Base-by-base conservation (phyloP, 2,113 vertebrate genomes). In the Piprites chloris region DNA sequence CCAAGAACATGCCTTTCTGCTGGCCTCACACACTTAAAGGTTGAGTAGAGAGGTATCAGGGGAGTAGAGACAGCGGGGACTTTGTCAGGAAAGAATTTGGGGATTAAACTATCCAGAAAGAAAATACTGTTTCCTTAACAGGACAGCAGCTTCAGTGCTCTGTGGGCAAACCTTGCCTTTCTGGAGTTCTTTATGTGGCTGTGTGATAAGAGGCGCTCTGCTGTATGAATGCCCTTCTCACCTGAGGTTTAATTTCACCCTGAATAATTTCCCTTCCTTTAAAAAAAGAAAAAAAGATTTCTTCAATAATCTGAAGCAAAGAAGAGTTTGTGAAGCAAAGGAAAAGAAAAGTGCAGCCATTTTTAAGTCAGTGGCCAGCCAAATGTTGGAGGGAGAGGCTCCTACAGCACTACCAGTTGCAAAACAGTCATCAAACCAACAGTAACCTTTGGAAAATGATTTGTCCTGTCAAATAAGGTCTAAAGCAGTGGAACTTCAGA, bases 401-500 rank as follows among this genome's bases (percentile, higher is more conserved):
- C 8, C 69, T 65, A 75, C 37, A 26, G 37, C 5, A 5, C n/a
- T 73, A 68, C 41, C 0, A 0, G 17, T 21, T 92, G 68, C 85
- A 79, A 89, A 86, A 10, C 3, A 6, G 18, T 84, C 84, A 86
- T 37, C 83, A 93, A 63, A 84, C 42, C 39, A 88, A 20, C 28
- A 74, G 68, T 39, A 96, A 95, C 76, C 89, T 93, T 87, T 95
- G 94, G 93, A 92, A 93, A 95, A 78, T 53, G 0, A 84, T 63
- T 93, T 84, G 47, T 39, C 47, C 50, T 84, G 50, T 85, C 53
- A 58, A 85, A 72, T 33, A 91, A 86, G 46, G 75, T 68, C 39
- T 67, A 46, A 92, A 86, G 61, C 72, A 74, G 42, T 26, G 81
- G 80, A 89, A 92, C 93, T 95, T 95, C 86, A 96, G 94, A 95